These are phyloP conservation scores for Bovichtus diacanthus DNA, from an alignment of 2,797 vertebrate genomes.

Conservation along the genomic window DNA sequence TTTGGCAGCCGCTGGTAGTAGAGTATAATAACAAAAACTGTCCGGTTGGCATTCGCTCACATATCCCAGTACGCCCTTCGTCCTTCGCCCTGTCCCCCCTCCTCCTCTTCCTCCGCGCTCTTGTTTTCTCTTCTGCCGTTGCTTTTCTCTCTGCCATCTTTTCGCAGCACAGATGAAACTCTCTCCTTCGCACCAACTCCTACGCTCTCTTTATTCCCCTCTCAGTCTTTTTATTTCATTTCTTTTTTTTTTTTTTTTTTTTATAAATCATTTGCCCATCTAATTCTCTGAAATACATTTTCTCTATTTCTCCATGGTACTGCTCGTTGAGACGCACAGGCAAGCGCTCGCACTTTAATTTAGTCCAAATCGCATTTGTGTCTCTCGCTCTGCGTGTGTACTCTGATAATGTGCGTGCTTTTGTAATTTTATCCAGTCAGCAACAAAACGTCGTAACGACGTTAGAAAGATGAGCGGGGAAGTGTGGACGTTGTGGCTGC, in stretches of 20 bases:
- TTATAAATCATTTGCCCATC: constrained; percentile 48
- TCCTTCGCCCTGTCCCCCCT: constrained; percentile 54
- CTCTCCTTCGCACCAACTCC: constrained; percentile 71
- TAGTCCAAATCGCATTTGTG: constrained; percentile 57
- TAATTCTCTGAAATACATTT: constrained; percentile 64
- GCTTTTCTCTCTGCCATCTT: constrained; percentile 57
- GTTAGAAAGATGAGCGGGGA: constrained; percentile 45
- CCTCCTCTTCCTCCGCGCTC: constrained; percentile 45
- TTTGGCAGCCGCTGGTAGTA: constrained; percentile 63
- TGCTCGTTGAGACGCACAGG: constrained; percentile 33
- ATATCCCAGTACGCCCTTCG: constrained; percentile 65
- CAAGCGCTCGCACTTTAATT: constrained; percentile 53
- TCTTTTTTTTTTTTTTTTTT: constrained; percentile 9
- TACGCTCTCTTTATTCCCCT: constrained; percentile 56
- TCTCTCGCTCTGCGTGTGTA: constrained; percentile 25
- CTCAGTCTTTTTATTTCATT: constrained; percentile 6
- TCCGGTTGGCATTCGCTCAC: constrained; percentile 71
- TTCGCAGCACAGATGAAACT: constrained; percentile 79
- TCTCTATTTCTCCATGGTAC: constrained; percentile 16
- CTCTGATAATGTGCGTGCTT: constrained; percentile 20
- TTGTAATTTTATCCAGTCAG: constrained; percentile 42
- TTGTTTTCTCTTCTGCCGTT: constrained; percentile 47
- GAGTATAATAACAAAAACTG: constrained; percentile 74
- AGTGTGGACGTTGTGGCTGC: constrained; percentile 5
- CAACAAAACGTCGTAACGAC: constrained; percentile 52